Percentiles rank a stretch among this genome's conserved stretches.
Conservation (phyloP, 2,113 vertebrate species). For the Tympanuchus pallidicinctus region DNA sequence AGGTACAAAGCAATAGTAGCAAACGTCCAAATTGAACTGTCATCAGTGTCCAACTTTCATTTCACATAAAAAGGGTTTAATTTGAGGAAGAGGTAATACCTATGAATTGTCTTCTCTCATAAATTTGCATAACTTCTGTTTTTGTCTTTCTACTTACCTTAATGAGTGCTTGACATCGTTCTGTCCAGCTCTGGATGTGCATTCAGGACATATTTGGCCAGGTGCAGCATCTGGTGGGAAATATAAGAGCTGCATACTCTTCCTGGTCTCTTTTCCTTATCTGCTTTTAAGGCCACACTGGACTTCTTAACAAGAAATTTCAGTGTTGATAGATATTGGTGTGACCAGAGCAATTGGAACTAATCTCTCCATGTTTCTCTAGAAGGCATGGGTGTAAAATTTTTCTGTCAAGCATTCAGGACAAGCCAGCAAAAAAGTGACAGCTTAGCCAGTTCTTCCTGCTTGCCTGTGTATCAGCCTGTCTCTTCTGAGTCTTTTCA, state of each 20-base stretch:
- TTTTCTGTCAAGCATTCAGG: background rate
- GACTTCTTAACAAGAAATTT: background rate
- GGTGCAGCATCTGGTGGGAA: background rate
- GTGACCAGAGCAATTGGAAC: background rate
- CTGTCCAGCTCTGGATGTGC: background rate
- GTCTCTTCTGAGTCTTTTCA: background rate
- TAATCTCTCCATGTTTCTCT: fast-evolving
- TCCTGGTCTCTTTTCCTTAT: background rate
- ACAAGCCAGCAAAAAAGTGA: background rate
- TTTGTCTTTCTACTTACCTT: background rate
- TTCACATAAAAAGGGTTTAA: background rate
- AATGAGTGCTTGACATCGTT: background rate
- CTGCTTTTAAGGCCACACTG: background rate
- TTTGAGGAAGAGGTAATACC: background rate
- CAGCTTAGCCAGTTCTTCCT: background rate
- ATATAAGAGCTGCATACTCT: background rate
- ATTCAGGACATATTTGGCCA: background rate
- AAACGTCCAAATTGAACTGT: background rate
- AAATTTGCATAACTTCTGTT: background rate
- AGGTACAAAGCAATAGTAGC: background rate
- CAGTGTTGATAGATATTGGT: background rate
- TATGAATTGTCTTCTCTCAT: background rate
- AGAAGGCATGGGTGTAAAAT: background rate
- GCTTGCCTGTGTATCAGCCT: background rate
- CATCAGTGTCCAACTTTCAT: background rate